phyloP scores from a whole-genome alignment of 1,140 invertebrate genomes.

The Pygmarrhopalites habei region DNA sequence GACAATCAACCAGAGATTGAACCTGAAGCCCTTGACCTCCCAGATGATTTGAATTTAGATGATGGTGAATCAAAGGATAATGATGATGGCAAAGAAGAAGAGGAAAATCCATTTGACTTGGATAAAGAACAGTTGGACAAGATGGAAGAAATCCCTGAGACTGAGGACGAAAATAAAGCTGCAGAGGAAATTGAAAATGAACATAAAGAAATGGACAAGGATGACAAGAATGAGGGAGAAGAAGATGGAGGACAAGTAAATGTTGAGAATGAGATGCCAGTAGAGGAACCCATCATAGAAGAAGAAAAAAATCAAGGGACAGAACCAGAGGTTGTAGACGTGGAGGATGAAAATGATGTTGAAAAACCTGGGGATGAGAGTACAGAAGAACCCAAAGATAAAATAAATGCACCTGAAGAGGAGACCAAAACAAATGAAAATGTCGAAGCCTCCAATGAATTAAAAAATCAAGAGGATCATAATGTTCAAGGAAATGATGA shows the following conservation, averaged over 20 bases:
- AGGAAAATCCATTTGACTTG: slow-evolving; percentile 43
- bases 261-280: slow-evolving; percentile 45
- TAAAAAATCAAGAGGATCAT: slow-evolving; percentile 27
- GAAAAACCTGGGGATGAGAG: slow-evolving; percentile 42
- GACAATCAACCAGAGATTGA: slow-evolving; percentile 58
- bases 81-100: slow-evolving; percentile 48
- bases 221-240: slow-evolving; percentile 36
- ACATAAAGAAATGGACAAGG: slow-evolving; percentile 42
- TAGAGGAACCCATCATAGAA: slow-evolving; percentile 35
- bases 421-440: slow-evolving; percentile 39
- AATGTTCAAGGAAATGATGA: slow-evolving; percentile 49
- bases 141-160: slow-evolving; percentile 23
- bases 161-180: slow-evolving; percentile 31
- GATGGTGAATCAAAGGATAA: slow-evolving; percentile 53
- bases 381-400: slow-evolving; percentile 40
- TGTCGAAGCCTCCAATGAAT: slow-evolving; percentile 42
- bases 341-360: slow-evolving; percentile 43
- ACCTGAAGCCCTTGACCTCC: slow-evolving; percentile 75
- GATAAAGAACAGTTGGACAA: slow-evolving; percentile 36
- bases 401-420: slow-evolving; percentile 40
- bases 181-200: slow-evolving; percentile 37
- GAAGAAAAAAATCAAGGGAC: slow-evolving; percentile 43
- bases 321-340: slow-evolving; percentile 40
- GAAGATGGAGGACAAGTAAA: slow-evolving; percentile 39
- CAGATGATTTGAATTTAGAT: slow-evolving; percentile 76